phyloP scores from a whole-genome alignment of 1,140 invertebrate genomes.

The Hyles euphorbiae region DNA sequence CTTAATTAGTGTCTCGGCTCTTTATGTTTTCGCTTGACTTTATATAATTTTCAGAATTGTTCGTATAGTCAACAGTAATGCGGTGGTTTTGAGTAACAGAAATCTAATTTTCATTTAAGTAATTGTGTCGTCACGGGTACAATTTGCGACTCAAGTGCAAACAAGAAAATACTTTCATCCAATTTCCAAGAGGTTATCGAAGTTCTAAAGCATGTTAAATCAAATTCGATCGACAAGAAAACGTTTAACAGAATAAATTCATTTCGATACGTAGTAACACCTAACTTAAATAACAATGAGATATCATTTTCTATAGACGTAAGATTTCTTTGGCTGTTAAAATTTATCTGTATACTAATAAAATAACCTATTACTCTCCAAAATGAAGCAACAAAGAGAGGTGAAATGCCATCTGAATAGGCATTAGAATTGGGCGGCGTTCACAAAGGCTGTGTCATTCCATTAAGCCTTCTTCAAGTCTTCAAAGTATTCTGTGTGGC shows the following conservation, averaged over 20 bases:
- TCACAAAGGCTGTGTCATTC: constrained; percentile 71
- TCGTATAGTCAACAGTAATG: too few species aligned
- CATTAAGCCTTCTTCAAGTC: constrained; percentile 72
- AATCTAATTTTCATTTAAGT: too few species aligned
- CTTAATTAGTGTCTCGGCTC: constrained; percentile 19
- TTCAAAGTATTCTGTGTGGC: constrained; percentile 63
- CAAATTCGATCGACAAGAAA: constrained; percentile 24
- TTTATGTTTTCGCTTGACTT: too few species aligned
- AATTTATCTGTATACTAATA: constrained; percentile 69
- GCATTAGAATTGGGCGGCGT: constrained; percentile 72
- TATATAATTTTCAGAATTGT: too few species aligned
- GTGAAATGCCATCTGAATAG: constrained; percentile 72
- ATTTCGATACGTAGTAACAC: constrained; percentile 15
- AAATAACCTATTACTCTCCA: constrained; percentile 70
- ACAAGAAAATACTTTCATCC: too few species aligned
- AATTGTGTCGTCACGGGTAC: too few species aligned
- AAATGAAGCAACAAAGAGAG: constrained; percentile 72
- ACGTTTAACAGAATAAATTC: constrained; percentile 22
- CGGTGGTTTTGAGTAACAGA: too few species aligned
- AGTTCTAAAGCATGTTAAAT: constrained; percentile 20
- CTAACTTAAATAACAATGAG: constrained; percentile 29
- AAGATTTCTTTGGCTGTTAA: constrained; percentile 48
- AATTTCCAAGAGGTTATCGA: constrained; percentile 18
- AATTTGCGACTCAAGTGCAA: too few species aligned
- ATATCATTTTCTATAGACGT: constrained; percentile 35